Evolutionary conservation across 2,797 vertebrate species (phyloP).

Genomic region (Melanotaenia parkinsoni): DNA sequence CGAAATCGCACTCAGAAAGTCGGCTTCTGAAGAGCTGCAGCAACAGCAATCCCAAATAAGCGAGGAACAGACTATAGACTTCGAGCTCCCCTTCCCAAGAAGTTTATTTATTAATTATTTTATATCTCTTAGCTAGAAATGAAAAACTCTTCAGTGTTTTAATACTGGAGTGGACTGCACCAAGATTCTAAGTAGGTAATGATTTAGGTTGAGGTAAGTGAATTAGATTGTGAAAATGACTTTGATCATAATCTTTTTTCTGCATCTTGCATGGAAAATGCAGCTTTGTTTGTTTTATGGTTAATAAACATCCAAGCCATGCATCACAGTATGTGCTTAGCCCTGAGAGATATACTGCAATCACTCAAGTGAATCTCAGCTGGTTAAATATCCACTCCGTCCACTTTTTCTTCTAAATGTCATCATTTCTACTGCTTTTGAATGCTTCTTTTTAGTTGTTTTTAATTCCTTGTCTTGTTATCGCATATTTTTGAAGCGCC

Average conservation of each 20-base stretch:
- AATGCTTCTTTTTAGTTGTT: too few species aligned
- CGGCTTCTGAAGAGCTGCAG: background rate
- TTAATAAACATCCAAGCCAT: too few species aligned
- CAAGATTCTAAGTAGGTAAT: background rate
- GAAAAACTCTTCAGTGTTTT: background rate
- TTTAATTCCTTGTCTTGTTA: too few species aligned
- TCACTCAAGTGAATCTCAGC: too few species aligned
- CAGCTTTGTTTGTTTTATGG: background rate
- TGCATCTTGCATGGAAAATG: background rate
- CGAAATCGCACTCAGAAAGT: constrained; percentile 4
- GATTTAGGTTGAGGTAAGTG: background rate
- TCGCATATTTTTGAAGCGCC: too few species aligned
- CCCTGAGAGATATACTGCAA: too few species aligned
- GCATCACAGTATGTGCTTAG: too few species aligned
- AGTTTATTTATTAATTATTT: background rate
- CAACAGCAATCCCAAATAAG: background rate
- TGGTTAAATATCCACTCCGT: too few species aligned
- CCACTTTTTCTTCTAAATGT: too few species aligned
- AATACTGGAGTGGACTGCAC: background rate
- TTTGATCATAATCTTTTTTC: background rate
- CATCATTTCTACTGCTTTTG: too few species aligned
- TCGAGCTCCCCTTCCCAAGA: background rate
- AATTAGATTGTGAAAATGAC: background rate
- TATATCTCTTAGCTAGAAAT: background rate
- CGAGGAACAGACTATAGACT: background rate